Base-by-base conservation (phyloP, 1,140 invertebrate genomes). In the Panagrolaimus sp. region DNA sequence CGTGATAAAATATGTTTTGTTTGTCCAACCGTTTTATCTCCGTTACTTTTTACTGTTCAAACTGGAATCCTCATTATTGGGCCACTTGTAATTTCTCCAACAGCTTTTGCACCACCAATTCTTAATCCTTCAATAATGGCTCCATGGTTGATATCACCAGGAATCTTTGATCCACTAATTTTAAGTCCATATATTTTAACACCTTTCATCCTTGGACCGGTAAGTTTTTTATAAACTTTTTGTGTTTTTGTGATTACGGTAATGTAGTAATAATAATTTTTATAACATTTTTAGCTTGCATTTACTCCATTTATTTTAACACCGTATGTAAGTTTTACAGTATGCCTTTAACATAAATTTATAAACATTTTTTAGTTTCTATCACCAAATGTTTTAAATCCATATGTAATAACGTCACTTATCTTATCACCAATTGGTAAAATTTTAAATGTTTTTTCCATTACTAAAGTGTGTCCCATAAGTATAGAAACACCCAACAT, bases 331-430 rank as follows among this genome's bases (percentile, higher is more conserved):
- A 31, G 25, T 38, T 62, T 20, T 43, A 11, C 45, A 23, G 31
- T 38, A 53, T 63, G 8, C 65, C 1, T 27, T 23, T 23, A 9
- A 31, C 9, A 38, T 11, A 2, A 31, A 38, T 14, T 31, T 0
- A 13, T n/a, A 57, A 20, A 13, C 14, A 13, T 0, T 25, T 42
- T 63, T 71, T 45, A 71, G 63, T 23, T 69, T 9, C 20, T 71
- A 11, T 71, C 70, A 1, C 70, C 69, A 5, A 71, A 69, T 25
- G 47, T 71, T 20, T 47, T 73, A n/a, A 72, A 72, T 45, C 71
- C 71, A 1, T 72, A 72, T 46, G 68, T 67, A 5, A 44, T 72
- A 5, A 74, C 72, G 13, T 71, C 72, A 1, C 51, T 69, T 48
- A 70, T 74, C 25, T 47, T 74, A 7, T 72, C 38, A 27, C 72